These are phyloP conservation scores for Hylaea fasciaria DNA, from an alignment of 2,888 invertebrate species.

Conservation along the genomic window DNA sequence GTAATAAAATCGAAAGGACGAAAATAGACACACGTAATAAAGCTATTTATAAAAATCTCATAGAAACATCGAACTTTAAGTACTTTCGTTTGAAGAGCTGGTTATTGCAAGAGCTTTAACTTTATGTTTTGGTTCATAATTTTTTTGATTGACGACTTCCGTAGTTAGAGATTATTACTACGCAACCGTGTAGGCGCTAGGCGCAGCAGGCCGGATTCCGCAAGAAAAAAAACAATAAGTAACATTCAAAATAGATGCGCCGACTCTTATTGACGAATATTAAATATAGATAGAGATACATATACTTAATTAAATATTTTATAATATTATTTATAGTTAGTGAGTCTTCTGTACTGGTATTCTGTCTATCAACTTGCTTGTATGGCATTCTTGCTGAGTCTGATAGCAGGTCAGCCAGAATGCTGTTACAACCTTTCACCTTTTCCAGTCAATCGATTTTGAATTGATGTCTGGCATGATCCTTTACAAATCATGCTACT, in stretches of 20 bases:
- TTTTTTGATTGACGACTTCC: conserved; percentile 32
- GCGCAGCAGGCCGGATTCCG: conserved; percentile 5
- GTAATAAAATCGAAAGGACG: conserved; percentile 22
- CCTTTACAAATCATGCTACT: too few relatives aligned
- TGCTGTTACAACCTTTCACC: too few relatives aligned
- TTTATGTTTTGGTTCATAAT: conserved; percentile 27
- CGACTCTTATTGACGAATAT: neutral
- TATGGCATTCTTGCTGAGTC: too few relatives aligned
- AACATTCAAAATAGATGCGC: neutral
- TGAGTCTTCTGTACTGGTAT: too few relatives aligned
- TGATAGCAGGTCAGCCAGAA: too few relatives aligned
- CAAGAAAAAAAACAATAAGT: neutral
- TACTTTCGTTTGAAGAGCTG: conserved; percentile 30
- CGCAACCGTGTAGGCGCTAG: neutral
- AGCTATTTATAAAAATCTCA: conserved; percentile 21
- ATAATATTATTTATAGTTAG: too few relatives aligned
- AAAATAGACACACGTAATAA: conserved; percentile 23
- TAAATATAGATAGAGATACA: too few relatives aligned
- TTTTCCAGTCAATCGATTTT: too few relatives aligned
- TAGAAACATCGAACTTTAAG: conserved; percentile 27
- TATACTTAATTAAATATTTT: too few relatives aligned
- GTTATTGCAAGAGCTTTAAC: conserved; percentile 18
- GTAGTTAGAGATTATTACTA: conserved; percentile 13
- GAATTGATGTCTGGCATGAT: too few relatives aligned
- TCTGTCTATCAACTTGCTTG: too few relatives aligned